These are phyloP conservation scores for Apis mellifera DNA, from an alignment of 1,140 invertebrate genomes.

Conservation along the genomic window Amel_HAv3.1 CM009946.2:1276001-1276500, in stretches of 20 bases:
- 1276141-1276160: conserved; percentile 41
- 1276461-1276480: conserved; percentile 46
- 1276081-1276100: conserved; percentile 12
- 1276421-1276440: conserved; percentile 48
- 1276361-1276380: conserved; percentile 24
- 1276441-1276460: conserved; percentile 43
- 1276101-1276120: conserved; percentile 4
- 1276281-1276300: neutral
- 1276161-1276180: conserved; percentile 49
- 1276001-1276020: conserved; percentile 24
- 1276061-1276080: conserved; percentile 20
- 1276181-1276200: conserved; percentile 46
- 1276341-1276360: conserved; percentile 28
- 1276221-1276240: conserved; percentile 39
- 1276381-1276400: conserved; percentile 16
- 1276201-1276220: conserved; percentile 56
- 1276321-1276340: conserved; percentile 23
- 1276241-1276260: conserved; percentile 6
- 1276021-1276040: conserved; percentile 19
- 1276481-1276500: conserved; percentile 64
- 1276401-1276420: conserved; percentile 51
- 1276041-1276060: conserved; percentile 24
- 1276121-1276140: conserved; percentile 12
- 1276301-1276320: conserved; percentile 10
- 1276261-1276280: neutral